Conservation (phyloP, 2,888 invertebrate genomes). For the Xylophagus ater region DNA sequence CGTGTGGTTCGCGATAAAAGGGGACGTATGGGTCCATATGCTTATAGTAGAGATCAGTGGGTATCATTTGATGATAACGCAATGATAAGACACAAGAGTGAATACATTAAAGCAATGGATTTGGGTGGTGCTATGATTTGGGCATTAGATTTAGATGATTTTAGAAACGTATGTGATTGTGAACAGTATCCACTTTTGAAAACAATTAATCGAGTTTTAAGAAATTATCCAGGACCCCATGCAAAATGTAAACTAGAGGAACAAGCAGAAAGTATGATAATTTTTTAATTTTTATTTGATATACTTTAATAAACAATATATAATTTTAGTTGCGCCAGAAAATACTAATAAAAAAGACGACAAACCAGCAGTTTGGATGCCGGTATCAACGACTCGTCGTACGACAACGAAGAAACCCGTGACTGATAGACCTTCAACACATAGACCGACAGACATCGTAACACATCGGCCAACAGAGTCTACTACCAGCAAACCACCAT, state of each 20-base stretch:
- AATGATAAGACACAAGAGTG: conserved; percentile 73
- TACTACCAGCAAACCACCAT: not conserved
- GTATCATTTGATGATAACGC: conserved; percentile 83
- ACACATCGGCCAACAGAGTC: conserved; percentile 7
- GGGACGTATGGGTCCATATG: conserved; percentile 80
- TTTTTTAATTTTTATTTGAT: not conserved
- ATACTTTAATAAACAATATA: not conserved
- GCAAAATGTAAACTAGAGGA: conserved; percentile 49
- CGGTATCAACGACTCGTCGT: conserved; percentile 9
- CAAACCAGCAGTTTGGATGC: not conserved
- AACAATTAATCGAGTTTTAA: conserved; percentile 68
- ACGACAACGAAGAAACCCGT: conserved; percentile 18
- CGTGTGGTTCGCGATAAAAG: conserved; percentile 63
- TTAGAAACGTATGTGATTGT: conserved; percentile 68
- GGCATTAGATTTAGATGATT: conserved; percentile 82
- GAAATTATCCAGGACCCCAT: conserved; percentile 54
- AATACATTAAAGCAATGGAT: conserved; percentile 66
- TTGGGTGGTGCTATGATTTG: conserved; percentile 83
- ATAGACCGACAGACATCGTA: too few species aligned
- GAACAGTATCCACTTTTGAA: conserved; percentile 69
- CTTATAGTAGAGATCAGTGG: conserved; percentile 77
- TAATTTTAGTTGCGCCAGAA: conserved; percentile 13
- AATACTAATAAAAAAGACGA: conserved; percentile 1
- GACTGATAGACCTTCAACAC: conserved; percentile 20
- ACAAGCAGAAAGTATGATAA: conserved; percentile 31